phyloP scores from a whole-genome alignment of 2,797 vertebrate species.

The Eleutherodactylus coqui region DNA sequence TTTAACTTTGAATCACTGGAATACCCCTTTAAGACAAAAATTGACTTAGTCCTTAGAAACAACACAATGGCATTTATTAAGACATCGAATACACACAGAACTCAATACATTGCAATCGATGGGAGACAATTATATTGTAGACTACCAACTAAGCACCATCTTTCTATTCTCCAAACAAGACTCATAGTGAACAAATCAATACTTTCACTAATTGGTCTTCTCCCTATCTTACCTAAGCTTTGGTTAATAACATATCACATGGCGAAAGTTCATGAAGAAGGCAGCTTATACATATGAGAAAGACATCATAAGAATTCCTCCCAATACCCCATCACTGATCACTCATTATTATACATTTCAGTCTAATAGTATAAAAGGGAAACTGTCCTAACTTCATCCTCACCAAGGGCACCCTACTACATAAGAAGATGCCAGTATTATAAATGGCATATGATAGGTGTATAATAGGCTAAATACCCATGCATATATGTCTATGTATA shows the following conservation, averaged over 20 bases:
- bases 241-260: constrained; percentile 25
- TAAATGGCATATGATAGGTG: too few species aligned
- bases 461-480: too few species aligned
- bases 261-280: constrained; percentile 5
- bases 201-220: constrained; percentile 39
- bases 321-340: background rate
- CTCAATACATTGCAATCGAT: constrained; percentile 41
- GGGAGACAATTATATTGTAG: constrained; percentile 36
- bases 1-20: too few species aligned
- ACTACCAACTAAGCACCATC: background rate
- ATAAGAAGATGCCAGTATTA: too few species aligned
- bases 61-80: background rate
- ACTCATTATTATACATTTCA: background rate
- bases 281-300: constrained; percentile 12
- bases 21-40: background rate
- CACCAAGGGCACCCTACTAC: too few species aligned
- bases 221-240: constrained; percentile 49
- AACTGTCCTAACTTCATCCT: too few species aligned
- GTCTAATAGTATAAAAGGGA: background rate
- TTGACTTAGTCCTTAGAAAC: background rate
- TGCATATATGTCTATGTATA: too few species aligned
- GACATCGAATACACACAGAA: background rate
- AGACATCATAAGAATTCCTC: background rate
- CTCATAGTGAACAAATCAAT: constrained; percentile 60
- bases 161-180: constrained; percentile 12